Percentiles rank a stretch among this genome's conserved stretches.
Conservation (phyloP, 2,888 invertebrate genomes). For the Cyrtodaria siliqua region DNA sequence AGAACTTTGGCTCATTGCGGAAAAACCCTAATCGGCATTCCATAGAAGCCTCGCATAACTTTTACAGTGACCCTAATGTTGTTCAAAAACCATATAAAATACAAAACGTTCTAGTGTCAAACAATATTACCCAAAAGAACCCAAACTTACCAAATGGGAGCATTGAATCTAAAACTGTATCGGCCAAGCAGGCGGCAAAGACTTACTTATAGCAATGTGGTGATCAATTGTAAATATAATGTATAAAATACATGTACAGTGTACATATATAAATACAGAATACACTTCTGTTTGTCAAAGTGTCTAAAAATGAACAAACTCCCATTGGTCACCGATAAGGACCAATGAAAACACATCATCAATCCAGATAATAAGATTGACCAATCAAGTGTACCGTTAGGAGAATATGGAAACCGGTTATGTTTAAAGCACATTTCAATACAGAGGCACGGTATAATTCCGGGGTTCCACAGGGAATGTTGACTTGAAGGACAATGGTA, state of each 20-base stretch:
- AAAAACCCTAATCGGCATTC: constrained; percentile 62
- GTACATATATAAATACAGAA: constrained; percentile 24
- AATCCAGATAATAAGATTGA: no score
- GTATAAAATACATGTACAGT: constrained; percentile 25
- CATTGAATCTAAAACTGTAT: constrained; percentile 58
- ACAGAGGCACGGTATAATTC: no score
- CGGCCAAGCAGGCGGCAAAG: constrained; percentile 54
- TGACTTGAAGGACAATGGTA: no score
- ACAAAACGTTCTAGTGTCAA: constrained; percentile 50
- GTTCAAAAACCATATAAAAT: constrained; percentile 45
- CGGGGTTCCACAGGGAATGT: no score
- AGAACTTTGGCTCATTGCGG: constrained; percentile 57
- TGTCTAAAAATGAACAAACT: constrained; percentile 38
- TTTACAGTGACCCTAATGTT: constrained; percentile 44
- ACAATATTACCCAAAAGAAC: constrained; percentile 67
- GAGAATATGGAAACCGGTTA: no score
- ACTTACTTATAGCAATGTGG: constrained; percentile 58
- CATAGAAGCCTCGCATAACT: constrained; percentile 47
- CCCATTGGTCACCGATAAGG: no score
- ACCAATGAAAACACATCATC: no score
- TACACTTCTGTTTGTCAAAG: constrained; percentile 25
- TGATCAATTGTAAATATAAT: constrained; percentile 15
- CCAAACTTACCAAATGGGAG: constrained; percentile 73
- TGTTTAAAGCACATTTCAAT: no score
- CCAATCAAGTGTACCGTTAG: no score